Percentiles rank a stretch among this genome's conserved stretches.
Conservation (phyloP, 2,797 vertebrate genomes). For the Decapterus maruadsi region DNA sequence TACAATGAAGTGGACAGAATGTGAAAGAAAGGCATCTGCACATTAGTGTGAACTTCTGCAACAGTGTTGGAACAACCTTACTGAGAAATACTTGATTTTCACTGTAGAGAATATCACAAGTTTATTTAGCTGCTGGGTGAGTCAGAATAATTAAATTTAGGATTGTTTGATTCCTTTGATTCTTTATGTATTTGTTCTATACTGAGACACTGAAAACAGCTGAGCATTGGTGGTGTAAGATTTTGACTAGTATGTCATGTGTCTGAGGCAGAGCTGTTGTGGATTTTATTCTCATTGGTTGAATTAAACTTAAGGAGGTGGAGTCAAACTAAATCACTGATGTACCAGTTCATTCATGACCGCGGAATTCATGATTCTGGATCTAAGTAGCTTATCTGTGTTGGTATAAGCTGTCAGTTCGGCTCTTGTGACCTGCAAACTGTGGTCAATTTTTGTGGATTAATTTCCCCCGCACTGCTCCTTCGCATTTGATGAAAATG, state of each 20-base stretch:
- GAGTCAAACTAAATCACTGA: conserved; percentile 10
- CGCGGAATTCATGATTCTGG: not conserved
- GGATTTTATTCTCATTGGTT: not conserved
- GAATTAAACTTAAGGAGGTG: not conserved
- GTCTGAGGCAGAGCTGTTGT: not conserved
- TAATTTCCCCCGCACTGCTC: too few relatives aligned
- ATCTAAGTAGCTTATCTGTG: not conserved
- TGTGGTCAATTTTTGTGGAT: not conserved
- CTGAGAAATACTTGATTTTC: too few relatives aligned
- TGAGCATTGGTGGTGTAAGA: not conserved
- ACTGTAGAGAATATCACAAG: too few relatives aligned
- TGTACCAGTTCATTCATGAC: not conserved
- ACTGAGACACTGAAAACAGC: not conserved
- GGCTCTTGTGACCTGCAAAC: not conserved
- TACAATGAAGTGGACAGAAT: too few relatives aligned
- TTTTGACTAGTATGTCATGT: not conserved
- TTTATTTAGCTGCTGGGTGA: too few relatives aligned
- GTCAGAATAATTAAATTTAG: too few relatives aligned
- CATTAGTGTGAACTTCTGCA: too few relatives aligned
- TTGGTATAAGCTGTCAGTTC: not conserved
- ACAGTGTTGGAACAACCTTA: too few relatives aligned
- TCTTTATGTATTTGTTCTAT: too few relatives aligned
- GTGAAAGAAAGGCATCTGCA: too few relatives aligned
- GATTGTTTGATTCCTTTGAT: too few relatives aligned
- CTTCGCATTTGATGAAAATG: not conserved